Base-by-base conservation (phyloP, 2,888 invertebrate species). In the Cremastinae sp. region DNA sequence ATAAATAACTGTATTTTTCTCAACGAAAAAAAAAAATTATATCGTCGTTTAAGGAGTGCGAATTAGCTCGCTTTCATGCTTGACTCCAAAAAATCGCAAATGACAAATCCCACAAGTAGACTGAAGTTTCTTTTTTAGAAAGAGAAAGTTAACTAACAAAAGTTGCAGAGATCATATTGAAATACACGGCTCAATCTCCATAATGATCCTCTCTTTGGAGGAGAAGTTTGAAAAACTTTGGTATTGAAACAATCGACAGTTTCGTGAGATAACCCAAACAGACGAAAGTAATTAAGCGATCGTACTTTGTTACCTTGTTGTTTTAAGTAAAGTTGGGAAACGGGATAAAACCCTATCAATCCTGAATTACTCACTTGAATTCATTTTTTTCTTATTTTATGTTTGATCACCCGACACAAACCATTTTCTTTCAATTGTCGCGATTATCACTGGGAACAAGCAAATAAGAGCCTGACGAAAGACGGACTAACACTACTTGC, bases 61-160 rank as follows among this genome's bases (percentile, higher is more conserved):
- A 83, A 84, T 82, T 83, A 81, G 81, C 80, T 79, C 83, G 83
- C 83, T 84, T 81, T 80, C 79, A 78, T 83, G 85, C 86, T 86
- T 85, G 85, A 86, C 83, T 83, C 83, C 81, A 84, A 83, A 85
- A 83, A 85, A 83, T 83, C 85, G 83, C 83, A 81, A 83, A 84
- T 83, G 84, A 45, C 45, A 53, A 61, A 18, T 1, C n/a, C n/a
- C n/a, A 18, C 28, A 47, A 16, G 35, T 81, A 81, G 80, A 84
- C 82, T 80, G 76, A 80, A 83, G 82, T 83, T 85, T 85, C 84
- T 81, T 80, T 81, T 83, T 81, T 80, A 79, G 82, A n/a, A n/a
- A n/a, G n/a, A n/a, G n/a, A n/a, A n/a, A n/a, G 83, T 82, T 81
- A 84, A 83, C 47, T 45, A 37, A 53, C 18, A 43, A 3, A 28